Percentiles rank a stretch among this genome's conserved stretches.
phyloP scores from a whole-genome alignment of 2,113 vertebrate genomes.

The Tiliqua scincoides region DNA sequence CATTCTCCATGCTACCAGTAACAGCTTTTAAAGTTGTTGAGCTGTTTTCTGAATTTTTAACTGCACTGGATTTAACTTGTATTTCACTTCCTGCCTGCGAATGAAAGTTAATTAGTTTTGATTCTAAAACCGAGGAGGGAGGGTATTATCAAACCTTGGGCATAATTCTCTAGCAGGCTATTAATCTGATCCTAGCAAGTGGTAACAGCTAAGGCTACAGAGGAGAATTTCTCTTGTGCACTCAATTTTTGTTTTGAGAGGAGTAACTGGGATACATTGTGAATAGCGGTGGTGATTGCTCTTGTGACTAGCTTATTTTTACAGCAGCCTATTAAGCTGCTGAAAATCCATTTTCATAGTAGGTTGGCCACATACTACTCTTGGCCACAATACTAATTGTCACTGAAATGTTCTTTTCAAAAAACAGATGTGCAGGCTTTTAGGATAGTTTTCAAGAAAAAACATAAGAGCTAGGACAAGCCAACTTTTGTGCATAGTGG shows the following conservation, averaged over 20 bases:
- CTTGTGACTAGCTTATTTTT: not conserved
- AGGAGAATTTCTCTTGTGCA: not conserved
- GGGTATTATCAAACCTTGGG: not conserved
- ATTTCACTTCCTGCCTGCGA: not conserved
- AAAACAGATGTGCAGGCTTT: not conserved
- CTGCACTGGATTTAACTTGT: conserved; percentile 50
- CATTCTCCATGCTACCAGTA: conserved; percentile 15
- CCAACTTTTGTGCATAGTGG: not conserved
- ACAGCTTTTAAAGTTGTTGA: conserved; percentile 17
- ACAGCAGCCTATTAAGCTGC: not conserved
- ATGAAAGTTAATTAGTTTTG: not conserved
- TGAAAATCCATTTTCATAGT: not conserved
- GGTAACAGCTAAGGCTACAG: not conserved
- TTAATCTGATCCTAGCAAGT: not conserved
- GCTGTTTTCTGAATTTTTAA: conserved; percentile 34
- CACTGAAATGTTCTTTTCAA: too few relatives aligned
- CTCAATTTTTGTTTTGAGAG: not conserved
- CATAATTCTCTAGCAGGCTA: not conserved
- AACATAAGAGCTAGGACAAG: not conserved
- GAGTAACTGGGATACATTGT: not conserved
- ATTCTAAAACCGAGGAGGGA: not conserved
- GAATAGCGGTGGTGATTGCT: not conserved
- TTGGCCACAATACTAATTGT: not conserved
- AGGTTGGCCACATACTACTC: not conserved
- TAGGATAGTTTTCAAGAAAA: not conserved